A percentile compares a stretch with the other conserved stretches of the same genome.
phyloP scores from a whole-genome alignment of 2,888 invertebrate species.

The Lamellibrachia satsuma region DNA sequence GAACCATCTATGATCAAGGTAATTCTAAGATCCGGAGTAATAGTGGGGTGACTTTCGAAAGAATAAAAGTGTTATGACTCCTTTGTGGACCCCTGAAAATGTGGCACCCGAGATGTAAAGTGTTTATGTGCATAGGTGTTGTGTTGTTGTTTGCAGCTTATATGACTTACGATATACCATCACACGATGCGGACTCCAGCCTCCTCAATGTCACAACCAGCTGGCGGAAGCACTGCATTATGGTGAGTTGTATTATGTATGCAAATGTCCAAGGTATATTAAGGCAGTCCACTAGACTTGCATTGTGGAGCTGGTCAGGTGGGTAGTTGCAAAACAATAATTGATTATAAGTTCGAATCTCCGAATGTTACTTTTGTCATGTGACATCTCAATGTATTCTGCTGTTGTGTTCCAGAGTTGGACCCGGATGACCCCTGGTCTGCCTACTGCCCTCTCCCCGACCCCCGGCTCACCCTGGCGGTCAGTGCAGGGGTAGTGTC shows the following conservation, averaged over 20 bases:
- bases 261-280: too few relatives aligned
- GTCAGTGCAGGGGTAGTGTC: conserved; percentile 52
- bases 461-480: conserved; percentile 53
- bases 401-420: conserved; percentile 41
- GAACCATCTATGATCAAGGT: too few relatives aligned
- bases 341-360: background rate
- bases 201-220: conserved; percentile 40
- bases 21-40: too few relatives aligned
- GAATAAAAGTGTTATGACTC: too few relatives aligned
- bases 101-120: too few relatives aligned
- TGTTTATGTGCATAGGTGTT: background rate
- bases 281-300: too few relatives aligned
- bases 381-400: background rate
- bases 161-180: conserved; percentile 56
- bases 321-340: background rate
- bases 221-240: background rate
- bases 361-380: background rate
- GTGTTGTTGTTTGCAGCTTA: conserved; percentile 45
- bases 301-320: too few relatives aligned
- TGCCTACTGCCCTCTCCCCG: conserved; percentile 47
- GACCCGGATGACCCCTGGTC: conserved; percentile 52
- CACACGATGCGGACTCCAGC: conserved; percentile 46
- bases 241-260: background rate
- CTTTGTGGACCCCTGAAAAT: too few relatives aligned
- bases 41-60: too few relatives aligned